Conservation (phyloP, 2,113 vertebrate genomes). For the Neotragus moschatus region DNA sequence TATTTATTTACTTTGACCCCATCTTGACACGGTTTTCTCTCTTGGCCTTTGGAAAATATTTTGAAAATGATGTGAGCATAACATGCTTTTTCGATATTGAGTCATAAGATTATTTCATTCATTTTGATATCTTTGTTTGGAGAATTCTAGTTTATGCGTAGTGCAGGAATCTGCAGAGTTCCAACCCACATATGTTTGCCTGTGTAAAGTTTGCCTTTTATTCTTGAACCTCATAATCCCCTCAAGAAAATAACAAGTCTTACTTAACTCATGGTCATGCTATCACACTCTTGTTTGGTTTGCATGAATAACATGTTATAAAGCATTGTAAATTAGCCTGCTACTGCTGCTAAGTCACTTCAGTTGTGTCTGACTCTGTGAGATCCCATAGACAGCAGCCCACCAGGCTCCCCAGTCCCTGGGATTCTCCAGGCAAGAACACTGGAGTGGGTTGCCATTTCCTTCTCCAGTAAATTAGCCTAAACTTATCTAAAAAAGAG, state of each 20-base stretch:
- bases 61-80: background rate
- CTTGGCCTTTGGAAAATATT: conserved; percentile 5
- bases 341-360: too few relatives aligned
- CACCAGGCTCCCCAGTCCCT: too few relatives aligned
- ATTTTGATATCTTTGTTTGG: background rate
- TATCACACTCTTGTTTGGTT: background rate
- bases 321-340: background rate
- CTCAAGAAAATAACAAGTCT: background rate
- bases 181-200: background rate
- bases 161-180: background rate
- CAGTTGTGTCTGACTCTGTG: too few relatives aligned
- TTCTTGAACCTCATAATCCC: background rate
- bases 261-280: background rate
- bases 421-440: too few relatives aligned
- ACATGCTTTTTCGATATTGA: background rate
- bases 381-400: too few relatives aligned
- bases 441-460: too few relatives aligned
- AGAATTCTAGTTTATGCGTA: background rate
- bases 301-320: background rate
- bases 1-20: background rate
- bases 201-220: background rate
- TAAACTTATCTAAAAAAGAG: background rate
- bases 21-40: background rate
- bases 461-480: background rate
- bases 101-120: background rate